phyloP scores from a whole-genome alignment of 1,140 invertebrate genomes.

The Camponotus floridanus region DNA sequence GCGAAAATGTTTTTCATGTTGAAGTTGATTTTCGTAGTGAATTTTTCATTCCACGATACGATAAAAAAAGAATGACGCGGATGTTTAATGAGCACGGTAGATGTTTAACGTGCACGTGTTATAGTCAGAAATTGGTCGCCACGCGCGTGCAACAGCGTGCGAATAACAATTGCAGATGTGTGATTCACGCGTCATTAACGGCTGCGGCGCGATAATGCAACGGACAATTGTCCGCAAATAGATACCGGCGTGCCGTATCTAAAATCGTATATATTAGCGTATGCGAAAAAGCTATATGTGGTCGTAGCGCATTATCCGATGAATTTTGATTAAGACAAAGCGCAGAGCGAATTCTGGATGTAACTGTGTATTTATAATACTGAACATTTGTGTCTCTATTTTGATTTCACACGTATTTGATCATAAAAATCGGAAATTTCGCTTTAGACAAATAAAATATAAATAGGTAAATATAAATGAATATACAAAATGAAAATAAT shows the following conservation, averaged over 20 bases:
- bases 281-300: conserved; percentile 11
- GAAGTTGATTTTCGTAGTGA: conserved; percentile 12
- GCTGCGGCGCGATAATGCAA: conserved; percentile 40
- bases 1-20: not conserved
- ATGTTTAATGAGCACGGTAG: not conserved
- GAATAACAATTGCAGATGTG: conserved; percentile 58
- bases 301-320: not conserved
- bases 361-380: not conserved
- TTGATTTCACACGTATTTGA: not conserved
- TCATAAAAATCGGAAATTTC: not conserved
- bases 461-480: not conserved
- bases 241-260: conserved; percentile 11
- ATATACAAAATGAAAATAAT: not conserved
- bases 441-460: not conserved
- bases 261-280: conserved; percentile 19
- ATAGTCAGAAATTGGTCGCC: conserved; percentile 30
- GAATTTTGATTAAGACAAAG: conserved; percentile 4
- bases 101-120: not conserved
- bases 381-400: not conserved
- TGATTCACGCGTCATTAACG: conserved; percentile 64
- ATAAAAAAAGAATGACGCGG: not conserved
- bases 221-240: conserved; percentile 54
- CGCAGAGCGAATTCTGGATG: not conserved
- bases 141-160: not conserved
- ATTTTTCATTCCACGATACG: not conserved